These are phyloP conservation scores for Poecilia picta DNA, from an alignment of 2,797 vertebrate genomes.

Conservation along the genomic window DNA sequence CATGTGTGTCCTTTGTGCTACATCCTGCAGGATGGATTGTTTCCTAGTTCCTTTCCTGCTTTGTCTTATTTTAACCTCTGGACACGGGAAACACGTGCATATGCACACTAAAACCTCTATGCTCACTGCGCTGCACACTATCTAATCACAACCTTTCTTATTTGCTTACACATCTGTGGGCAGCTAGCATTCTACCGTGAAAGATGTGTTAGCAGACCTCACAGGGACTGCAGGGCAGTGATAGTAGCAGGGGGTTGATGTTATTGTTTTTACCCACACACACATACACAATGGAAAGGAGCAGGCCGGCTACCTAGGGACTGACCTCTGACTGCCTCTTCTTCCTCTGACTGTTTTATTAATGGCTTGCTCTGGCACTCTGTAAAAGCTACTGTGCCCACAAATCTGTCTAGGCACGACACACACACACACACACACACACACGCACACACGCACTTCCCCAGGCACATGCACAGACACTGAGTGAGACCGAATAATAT, in stretches of 20 bases:
- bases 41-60: conserved; percentile 76
- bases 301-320: conserved; percentile 66
- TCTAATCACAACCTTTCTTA: conserved; percentile 48
- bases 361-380: conserved; percentile 65
- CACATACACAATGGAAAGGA: conserved; percentile 53
- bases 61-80: conserved; percentile 75
- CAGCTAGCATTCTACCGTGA: conserved; percentile 34
- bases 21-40: conserved; percentile 73
- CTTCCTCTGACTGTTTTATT: conserved; percentile 76
- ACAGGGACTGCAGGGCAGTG: conserved; percentile 61
- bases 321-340: conserved; percentile 59
- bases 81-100: conserved; percentile 49
- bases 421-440: conserved; percentile 28
- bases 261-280: conserved; percentile 63
- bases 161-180: conserved; percentile 23
- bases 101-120: neutral
- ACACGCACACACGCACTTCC: conserved; percentile 22
- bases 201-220: conserved; percentile 65
- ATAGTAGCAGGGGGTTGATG: conserved; percentile 57
- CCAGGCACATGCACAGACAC: conserved; percentile 24
- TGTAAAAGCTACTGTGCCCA: conserved; percentile 71
- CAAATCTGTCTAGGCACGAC: conserved; percentile 46
- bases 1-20: conserved; percentile 30
- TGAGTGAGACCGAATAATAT: conserved; percentile 9
- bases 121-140: conserved; percentile 41